These are phyloP conservation scores for Ichneumon xanthorius DNA, from an alignment of 2,888 invertebrate species.

Conservation along the genomic window DNA sequence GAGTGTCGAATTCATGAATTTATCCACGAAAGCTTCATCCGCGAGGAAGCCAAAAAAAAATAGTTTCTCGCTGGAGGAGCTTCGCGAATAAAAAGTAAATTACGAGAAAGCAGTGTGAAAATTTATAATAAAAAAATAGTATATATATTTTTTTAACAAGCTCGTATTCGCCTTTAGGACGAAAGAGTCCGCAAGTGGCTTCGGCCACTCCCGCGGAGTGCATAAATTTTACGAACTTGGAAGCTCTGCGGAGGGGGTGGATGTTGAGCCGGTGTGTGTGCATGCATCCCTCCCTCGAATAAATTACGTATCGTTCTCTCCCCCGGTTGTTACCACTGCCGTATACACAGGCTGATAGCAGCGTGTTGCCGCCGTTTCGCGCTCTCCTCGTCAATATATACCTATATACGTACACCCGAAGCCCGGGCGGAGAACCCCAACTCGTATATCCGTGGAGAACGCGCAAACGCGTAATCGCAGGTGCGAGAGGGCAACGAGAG, in stretches of 20 bases:
- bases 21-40: no score
- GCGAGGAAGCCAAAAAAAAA: background rate
- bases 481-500: slow-evolving; percentile 36
- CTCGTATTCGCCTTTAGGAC: background rate
- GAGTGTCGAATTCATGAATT: no score
- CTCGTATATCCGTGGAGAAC: slow-evolving; percentile 45
- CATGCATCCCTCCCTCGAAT: background rate
- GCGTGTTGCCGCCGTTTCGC: slow-evolving; percentile 7
- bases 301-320: slow-evolving; percentile 42
- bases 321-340: slow-evolving; percentile 16
- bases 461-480: slow-evolving; percentile 46
- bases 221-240: slow-evolving; percentile 15
- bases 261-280: background rate
- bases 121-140: background rate
- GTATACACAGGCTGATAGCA: slow-evolving; percentile 12
- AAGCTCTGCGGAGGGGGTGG: background rate
- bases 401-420: background rate
- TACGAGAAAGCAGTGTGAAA: background rate
- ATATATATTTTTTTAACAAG: background rate
- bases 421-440: background rate
- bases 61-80: background rate
- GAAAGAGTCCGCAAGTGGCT: background rate
- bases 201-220: background rate
- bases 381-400: slow-evolving; percentile 19
- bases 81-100: background rate